phyloP scores from a whole-genome alignment of 1,140 invertebrate species.

The Papilio glaucus region DNA sequence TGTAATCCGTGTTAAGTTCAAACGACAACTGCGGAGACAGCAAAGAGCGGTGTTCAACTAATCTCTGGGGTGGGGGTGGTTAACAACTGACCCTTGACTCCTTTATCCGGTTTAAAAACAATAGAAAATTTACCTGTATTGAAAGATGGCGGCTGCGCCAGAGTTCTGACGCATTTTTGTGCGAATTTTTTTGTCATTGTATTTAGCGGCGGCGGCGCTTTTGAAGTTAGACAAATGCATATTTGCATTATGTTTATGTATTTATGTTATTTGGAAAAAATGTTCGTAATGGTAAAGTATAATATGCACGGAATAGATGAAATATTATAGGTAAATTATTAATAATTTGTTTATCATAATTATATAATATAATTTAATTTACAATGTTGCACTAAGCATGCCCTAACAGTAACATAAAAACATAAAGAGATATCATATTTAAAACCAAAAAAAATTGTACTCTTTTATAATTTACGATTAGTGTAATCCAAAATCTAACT shows the following conservation, averaged over 20 bases:
- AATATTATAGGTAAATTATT: neutral
- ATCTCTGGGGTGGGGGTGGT: constrained; percentile 35
- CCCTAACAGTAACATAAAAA: too few relatives aligned
- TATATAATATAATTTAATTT: too few relatives aligned
- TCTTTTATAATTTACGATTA: too few relatives aligned
- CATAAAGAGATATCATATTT: too few relatives aligned
- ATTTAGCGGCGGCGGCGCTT: neutral
- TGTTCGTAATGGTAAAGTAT: neutral
- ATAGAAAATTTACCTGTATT: constrained; percentile 42
- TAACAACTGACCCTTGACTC: constrained; percentile 45
- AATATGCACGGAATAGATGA: neutral
- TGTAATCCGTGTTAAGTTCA: constrained; percentile 26
- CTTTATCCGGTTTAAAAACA: constrained; percentile 49
- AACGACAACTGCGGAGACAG: constrained; percentile 36
- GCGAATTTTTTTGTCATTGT: constrained; percentile 24
- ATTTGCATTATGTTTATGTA: constrained; percentile 1
- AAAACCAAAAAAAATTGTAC: too few relatives aligned
- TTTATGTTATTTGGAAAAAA: constrained; percentile 13
- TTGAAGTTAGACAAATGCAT: constrained; percentile 3
- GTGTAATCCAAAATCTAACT: too few relatives aligned
- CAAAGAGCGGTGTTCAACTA: neutral
- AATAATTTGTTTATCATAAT: too few relatives aligned
- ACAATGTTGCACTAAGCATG: too few relatives aligned
- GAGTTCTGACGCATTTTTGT: constrained; percentile 22
- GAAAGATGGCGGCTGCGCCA: constrained; percentile 16